These are phyloP conservation scores for Lasioglossum pauxillum DNA, from an alignment of 2,888 invertebrate species.

Conservation along the genomic window DNA sequence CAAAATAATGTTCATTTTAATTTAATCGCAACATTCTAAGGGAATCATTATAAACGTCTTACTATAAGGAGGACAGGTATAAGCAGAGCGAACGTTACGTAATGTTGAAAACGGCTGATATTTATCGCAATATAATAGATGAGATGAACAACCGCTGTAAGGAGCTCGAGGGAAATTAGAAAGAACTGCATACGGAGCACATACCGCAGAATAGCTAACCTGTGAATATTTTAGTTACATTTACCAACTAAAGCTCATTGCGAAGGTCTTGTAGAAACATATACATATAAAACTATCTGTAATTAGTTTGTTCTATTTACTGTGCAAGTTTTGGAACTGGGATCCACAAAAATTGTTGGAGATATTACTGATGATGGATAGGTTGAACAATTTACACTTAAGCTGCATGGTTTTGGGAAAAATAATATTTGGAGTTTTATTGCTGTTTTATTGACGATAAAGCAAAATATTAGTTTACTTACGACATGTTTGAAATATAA, in stretches of 20 bases:
- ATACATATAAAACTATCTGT: background rate
- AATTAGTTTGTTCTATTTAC: background rate
- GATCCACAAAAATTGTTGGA: background rate
- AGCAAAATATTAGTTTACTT: background rate
- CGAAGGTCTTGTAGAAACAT: background rate
- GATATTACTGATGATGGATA: background rate
- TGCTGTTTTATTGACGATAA: background rate
- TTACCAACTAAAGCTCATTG: background rate
- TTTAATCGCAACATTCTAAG: background rate
- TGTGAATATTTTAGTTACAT: background rate
- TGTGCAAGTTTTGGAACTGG: background rate
- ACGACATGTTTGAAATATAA: conserved; percentile 18
- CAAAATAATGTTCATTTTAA: background rate
- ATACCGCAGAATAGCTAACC: conserved; percentile 22
- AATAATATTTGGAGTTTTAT: background rate
- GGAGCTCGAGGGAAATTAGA: conserved; percentile 29
- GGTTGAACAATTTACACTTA: background rate
- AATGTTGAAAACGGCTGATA: conserved; percentile 41
- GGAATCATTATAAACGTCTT: conserved; percentile 8
- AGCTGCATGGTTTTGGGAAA: background rate
- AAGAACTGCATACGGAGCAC: conserved; percentile 5
- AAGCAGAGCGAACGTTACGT: conserved; percentile 15
- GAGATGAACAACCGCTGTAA: conserved; percentile 20
- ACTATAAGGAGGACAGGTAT: conserved; percentile 47
- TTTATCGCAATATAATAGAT: conserved; percentile 36